These are phyloP conservation scores for Drosophila takahashii DNA, from an alignment of 1,140 invertebrate genomes.

Conservation along the genomic window DNA sequence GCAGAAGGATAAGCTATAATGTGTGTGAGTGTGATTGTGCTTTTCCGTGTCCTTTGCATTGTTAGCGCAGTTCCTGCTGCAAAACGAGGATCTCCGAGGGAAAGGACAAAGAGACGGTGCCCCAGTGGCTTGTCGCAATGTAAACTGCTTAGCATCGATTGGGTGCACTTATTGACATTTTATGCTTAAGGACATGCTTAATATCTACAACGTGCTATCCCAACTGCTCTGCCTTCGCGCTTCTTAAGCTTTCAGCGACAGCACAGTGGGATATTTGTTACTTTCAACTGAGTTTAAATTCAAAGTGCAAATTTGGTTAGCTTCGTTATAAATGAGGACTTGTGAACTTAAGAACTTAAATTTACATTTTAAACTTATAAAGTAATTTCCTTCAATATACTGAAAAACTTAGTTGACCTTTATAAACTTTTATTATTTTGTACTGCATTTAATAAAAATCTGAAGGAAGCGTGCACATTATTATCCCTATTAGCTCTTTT, in stretches of 20 bases:
- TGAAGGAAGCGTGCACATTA: not conserved
- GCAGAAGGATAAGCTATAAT: constrained; percentile 31
- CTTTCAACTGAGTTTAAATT: not conserved
- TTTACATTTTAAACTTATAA: no score
- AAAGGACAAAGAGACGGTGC: constrained; percentile 9
- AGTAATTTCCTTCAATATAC: no score
- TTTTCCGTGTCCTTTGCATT: constrained; percentile 42
- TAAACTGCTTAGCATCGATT: constrained; percentile 72
- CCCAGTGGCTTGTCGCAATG: constrained; percentile 59
- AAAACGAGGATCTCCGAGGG: constrained; percentile 6
- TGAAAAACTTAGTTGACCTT: no score
- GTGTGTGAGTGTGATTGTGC: constrained; percentile 29
- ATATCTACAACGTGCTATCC: constrained; percentile 60
- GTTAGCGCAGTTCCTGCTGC: constrained; percentile 31
- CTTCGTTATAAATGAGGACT: no score
- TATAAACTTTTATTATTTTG: no score
- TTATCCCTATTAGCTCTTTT: no score
- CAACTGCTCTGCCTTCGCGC: constrained; percentile 5
- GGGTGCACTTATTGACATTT: constrained; percentile 78
- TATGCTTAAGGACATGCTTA: constrained; percentile 79
- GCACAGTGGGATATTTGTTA: constrained; percentile 16
- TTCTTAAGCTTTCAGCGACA: not conserved
- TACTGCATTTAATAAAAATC: no score
- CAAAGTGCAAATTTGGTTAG: not conserved
- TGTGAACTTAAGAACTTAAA: no score